A percentile compares a stretch with the other conserved stretches of the same genome.
These are phyloP conservation scores for Noctua janthina DNA, from an alignment of 2,888 invertebrate genomes.

Conservation along the genomic window DNA sequence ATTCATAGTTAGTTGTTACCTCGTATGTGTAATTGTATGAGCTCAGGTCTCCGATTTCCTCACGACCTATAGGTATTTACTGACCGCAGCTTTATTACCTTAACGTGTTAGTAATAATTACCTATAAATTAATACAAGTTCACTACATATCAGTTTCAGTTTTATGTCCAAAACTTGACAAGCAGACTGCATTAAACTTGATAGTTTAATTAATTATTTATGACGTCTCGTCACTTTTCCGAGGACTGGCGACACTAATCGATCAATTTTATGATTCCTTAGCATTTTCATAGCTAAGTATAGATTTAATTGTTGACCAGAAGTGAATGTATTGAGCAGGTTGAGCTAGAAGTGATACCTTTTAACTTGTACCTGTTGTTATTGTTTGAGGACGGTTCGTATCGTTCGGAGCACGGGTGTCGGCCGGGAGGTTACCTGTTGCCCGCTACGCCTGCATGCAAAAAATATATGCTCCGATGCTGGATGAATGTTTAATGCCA, in stretches of 20 bases:
- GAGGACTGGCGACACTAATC: conserved; percentile 46
- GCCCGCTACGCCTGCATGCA: conserved; percentile 64
- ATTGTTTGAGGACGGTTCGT: conserved; percentile 64
- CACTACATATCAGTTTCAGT: conserved; percentile 29
- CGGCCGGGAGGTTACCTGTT: conserved; percentile 69
- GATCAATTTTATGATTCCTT: conserved; percentile 39
- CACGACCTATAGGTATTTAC: conserved; percentile 46
- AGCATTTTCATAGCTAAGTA: conserved; percentile 19
- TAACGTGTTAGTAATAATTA: conserved; percentile 49
- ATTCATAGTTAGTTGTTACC: conserved; percentile 59
- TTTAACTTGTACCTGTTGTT: conserved; percentile 62
- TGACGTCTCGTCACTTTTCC: conserved; percentile 52
- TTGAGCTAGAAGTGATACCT: conserved; percentile 8
- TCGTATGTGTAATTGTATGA: conserved; percentile 53
- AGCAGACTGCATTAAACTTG: conserved; percentile 50
- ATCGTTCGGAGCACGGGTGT: conserved; percentile 62
- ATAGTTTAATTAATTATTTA: conserved; percentile 57
- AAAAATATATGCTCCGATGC: conserved; percentile 69
- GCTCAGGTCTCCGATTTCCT: conserved; percentile 63
- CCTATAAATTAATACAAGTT: conserved; percentile 27
- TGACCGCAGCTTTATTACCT: conserved; percentile 57
- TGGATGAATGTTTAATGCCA: conserved; percentile 62
- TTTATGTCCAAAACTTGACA: conserved; percentile 31
- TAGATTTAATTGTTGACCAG: conserved; percentile 3
- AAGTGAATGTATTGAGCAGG: background rate